phyloP scores from a whole-genome alignment of 2,888 invertebrate genomes.

The Lamellibrachia satsuma region DNA sequence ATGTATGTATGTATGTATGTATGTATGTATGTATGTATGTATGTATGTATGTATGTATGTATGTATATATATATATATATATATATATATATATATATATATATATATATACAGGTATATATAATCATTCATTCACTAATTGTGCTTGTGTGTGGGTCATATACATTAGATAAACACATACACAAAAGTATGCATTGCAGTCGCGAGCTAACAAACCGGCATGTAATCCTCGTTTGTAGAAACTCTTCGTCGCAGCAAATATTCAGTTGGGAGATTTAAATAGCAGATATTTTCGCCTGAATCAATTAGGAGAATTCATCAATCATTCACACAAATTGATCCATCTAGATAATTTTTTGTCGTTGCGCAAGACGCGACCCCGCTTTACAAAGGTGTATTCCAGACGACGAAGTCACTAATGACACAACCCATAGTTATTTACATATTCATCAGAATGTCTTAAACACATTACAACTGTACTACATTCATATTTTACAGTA shows the following conservation, averaged over 20 bases:
- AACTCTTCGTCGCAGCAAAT: background rate
- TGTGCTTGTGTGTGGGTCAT: background rate
- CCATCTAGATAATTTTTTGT: background rate
- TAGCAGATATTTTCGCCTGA: constrained; percentile 9
- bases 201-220: background rate
- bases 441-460: background rate
- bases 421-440: background rate
- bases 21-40: background rate
- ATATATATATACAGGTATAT: background rate
- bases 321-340: background rate
- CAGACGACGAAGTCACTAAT: background rate
- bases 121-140: background rate
- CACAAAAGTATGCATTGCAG: background rate
- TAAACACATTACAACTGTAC: background rate
- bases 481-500: background rate
- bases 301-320: background rate
- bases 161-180: background rate
- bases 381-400: background rate
- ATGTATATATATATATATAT: background rate
- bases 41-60: background rate
- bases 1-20: background rate
- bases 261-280: background rate
- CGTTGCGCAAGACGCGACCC: background rate
- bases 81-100: too few species aligned
- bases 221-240: background rate